Conservation (phyloP, 1,140 invertebrate species). For the Agraylea sexmaculata region DNA sequence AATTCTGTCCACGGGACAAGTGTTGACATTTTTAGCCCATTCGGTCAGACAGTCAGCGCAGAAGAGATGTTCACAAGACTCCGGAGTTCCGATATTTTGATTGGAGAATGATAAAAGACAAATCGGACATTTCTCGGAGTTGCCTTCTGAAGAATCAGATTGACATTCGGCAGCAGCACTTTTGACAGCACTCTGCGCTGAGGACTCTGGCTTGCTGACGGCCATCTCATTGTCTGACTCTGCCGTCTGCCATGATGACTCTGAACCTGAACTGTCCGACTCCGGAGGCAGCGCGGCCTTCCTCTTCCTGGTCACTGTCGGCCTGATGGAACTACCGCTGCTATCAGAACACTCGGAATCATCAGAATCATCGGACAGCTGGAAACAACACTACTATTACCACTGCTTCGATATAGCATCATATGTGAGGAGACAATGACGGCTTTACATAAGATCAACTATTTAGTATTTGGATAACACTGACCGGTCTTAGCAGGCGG, state of each 20-base stretch:
- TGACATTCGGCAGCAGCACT: constrained; percentile 39
- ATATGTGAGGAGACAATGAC: too few relatives aligned
- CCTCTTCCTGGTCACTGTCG: constrained; percentile 21
- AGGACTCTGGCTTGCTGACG: constrained; percentile 22
- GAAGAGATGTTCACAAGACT: constrained; percentile 79
- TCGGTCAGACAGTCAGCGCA: constrained; percentile 81
- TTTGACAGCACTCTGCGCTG: too few relatives aligned
- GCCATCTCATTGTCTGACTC: constrained; percentile 32
- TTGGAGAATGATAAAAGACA: constrained; percentile 59
- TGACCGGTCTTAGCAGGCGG: too few relatives aligned
- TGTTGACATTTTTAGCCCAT: constrained; percentile 90
- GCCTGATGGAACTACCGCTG: constrained; percentile 27
- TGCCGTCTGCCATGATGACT: constrained; percentile 10
- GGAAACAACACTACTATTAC: too few relatives aligned
- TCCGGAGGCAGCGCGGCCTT: constrained; percentile 26
- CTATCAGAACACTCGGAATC: constrained; percentile 27
- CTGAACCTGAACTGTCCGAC: too few relatives aligned
- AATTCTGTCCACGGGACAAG: constrained; percentile 87
- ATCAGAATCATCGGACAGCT: too few relatives aligned
- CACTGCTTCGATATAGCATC: too few relatives aligned
- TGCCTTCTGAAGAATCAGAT: constrained; percentile 55
- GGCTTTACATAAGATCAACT: too few relatives aligned
- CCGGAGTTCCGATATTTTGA: constrained; percentile 73
- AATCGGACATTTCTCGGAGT: constrained; percentile 74
- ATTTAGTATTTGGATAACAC: too few relatives aligned